Conservation (phyloP, 2,797 vertebrate genomes). For the Esox masquinongy region DNA sequence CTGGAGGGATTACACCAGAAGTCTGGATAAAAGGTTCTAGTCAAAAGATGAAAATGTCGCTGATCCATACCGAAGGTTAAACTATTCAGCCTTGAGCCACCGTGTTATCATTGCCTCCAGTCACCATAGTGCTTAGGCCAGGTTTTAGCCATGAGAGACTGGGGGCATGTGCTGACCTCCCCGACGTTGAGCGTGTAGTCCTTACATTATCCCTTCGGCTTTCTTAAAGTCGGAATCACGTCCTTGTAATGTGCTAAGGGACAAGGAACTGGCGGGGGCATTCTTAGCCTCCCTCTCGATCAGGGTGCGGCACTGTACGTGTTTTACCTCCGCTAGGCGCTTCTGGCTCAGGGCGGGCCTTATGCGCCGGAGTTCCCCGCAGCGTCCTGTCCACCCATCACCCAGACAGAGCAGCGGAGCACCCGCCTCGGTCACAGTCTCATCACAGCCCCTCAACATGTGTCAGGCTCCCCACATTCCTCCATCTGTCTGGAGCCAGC, state of each 20-base stretch:
- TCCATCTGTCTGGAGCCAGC: conserved; percentile 73
- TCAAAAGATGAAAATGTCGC: conserved; percentile 66
- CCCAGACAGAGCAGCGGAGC: conserved; percentile 60
- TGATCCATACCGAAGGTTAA: conserved; percentile 58
- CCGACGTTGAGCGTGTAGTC: conserved; percentile 18
- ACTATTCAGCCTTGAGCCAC: conserved; percentile 59
- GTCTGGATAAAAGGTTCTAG: conserved; percentile 38
- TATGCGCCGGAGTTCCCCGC: no score
- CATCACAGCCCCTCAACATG: conserved; percentile 78
- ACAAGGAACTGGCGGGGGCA: background rate
- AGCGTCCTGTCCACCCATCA: conserved; percentile 9
- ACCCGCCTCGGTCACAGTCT: conserved; percentile 64
- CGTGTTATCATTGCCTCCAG: conserved; percentile 5
- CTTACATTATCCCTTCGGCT: background rate
- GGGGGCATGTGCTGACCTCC: conserved; percentile 23
- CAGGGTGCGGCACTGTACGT: no score
- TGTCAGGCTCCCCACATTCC: conserved; percentile 70
- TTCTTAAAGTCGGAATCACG: background rate
- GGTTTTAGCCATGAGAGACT: conserved; percentile 35
- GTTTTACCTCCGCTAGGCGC: no score
- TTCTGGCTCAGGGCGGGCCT: no score
- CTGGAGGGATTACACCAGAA: conserved; percentile 28
- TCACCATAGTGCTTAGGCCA: conserved; percentile 35
- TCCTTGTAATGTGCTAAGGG: background rate
- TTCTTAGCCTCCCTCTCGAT: background rate